Conservation (phyloP, 2,797 vertebrate species). For the Amniataba percoides region DNA sequence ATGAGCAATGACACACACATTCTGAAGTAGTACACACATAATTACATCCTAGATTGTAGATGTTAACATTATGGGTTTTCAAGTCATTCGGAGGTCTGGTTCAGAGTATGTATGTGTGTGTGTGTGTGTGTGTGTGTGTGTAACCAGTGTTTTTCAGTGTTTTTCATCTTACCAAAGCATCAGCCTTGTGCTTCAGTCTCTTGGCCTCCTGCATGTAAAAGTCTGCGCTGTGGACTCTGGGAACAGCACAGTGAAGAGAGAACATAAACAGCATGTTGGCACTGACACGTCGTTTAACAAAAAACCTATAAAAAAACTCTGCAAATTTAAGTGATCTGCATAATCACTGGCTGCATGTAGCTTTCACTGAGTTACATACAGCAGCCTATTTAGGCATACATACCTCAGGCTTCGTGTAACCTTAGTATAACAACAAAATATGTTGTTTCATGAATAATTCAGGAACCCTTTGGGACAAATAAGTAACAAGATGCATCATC, state of each 20-base stretch:
- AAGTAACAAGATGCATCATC: slow-evolving; percentile 52
- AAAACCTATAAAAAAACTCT: slow-evolving; percentile 10
- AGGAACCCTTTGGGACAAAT: slow-evolving; percentile 55
- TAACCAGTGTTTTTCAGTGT: background rate
- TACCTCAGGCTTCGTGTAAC: slow-evolving; percentile 68
- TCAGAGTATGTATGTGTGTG: slow-evolving; percentile 26
- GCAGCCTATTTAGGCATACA: slow-evolving; percentile 54
- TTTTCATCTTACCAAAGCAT: slow-evolving; percentile 90
- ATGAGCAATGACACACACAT: slow-evolving; percentile 8
- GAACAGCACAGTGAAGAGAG: slow-evolving; percentile 49
- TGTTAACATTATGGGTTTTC: slow-evolving; percentile 41
- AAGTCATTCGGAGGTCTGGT: slow-evolving; percentile 27
- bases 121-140: slow-evolving; percentile 27
- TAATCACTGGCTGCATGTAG: slow-evolving; percentile 47
- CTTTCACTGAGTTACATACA: slow-evolving; percentile 34
- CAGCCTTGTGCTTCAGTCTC: slow-evolving; percentile 97
- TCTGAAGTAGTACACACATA: slow-evolving; percentile 9
- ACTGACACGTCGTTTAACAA: slow-evolving; percentile 36
- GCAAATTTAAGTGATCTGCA: slow-evolving; percentile 54
- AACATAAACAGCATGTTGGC: slow-evolving; percentile 20
- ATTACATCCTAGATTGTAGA: slow-evolving; percentile 39
- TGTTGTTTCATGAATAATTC: slow-evolving; percentile 69
- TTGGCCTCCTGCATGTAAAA: slow-evolving; percentile 99
- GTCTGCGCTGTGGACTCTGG: slow-evolving; percentile 94
- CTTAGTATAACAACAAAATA: slow-evolving; percentile 67